Percentiles rank a stretch among this genome's conserved stretches.
Evolutionary conservation across 2,888 invertebrate species (phyloP).

Genomic region (Leptopilina syphax): DNA sequence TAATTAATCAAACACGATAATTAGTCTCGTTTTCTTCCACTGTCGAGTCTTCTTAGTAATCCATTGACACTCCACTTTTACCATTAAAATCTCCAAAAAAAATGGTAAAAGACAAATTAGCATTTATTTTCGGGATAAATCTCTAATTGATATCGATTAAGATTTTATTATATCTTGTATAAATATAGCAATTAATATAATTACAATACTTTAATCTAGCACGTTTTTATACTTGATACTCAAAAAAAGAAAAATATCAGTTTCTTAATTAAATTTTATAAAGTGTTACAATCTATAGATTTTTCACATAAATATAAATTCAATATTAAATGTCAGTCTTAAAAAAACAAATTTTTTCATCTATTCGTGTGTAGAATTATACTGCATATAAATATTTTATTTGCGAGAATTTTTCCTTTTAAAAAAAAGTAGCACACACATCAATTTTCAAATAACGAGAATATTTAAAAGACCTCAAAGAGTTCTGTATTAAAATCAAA

Average conservation of each 20-base stretch:
- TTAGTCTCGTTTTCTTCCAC: constrained; percentile 35
- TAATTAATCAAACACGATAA: constrained; percentile 32
- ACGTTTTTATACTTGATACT: constrained; percentile 66
- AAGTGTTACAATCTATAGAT: constrained; percentile 11
- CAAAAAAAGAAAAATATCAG: constrained; percentile 55
- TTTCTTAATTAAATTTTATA: constrained; percentile 43
- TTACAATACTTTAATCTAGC: constrained; percentile 57
- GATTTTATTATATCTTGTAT: constrained; percentile 32
- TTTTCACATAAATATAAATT: constrained; percentile 6
- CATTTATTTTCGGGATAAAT: constrained; percentile 43
- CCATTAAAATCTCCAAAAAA: constrained; percentile 4
- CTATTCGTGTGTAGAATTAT: not conserved
- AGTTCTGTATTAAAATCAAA: not conserved
- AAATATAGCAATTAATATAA: constrained; percentile 26
- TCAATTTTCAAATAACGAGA: not conserved
- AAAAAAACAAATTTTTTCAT: not conserved
- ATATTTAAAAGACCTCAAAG: not conserved
- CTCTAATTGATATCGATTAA: constrained; percentile 22
- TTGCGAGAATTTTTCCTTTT: not conserved
- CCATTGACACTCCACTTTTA: constrained; percentile 35
- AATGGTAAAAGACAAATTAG: constrained; percentile 28
- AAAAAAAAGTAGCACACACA: not conserved
- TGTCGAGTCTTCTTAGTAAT: constrained; percentile 42
- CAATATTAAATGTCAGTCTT: not conserved
- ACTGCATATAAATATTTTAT: constrained; percentile 6